Evolutionary conservation across 2,797 vertebrate species (phyloP).

Genomic region (Rachycentron canadum): DNA sequence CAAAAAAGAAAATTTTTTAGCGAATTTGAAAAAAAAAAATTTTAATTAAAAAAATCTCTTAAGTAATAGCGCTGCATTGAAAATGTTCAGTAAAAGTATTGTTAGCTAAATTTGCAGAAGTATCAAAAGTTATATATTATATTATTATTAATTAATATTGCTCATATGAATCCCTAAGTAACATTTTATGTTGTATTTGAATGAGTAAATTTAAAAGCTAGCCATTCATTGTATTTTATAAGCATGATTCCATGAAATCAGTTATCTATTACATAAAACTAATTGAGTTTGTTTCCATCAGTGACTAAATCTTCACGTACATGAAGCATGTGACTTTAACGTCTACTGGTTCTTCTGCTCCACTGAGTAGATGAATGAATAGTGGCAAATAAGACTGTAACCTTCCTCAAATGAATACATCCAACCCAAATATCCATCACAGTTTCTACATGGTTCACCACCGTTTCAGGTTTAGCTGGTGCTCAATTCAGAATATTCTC

Average conservation of each 20-base stretch:
- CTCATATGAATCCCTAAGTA: background rate
- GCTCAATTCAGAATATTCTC: background rate
- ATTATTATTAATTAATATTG: background rate
- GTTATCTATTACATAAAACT: background rate
- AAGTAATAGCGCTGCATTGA: background rate
- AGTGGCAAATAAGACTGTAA: too few relatives aligned
- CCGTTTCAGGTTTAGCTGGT: background rate
- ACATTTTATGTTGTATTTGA: background rate
- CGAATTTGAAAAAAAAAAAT: too few relatives aligned
- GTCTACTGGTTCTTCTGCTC: too few relatives aligned
- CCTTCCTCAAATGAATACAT: background rate
- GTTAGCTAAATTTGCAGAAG: background rate
- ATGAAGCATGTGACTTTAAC: background rate
- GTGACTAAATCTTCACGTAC: background rate
- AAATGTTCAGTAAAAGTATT: background rate
- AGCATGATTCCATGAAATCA: too few relatives aligned
- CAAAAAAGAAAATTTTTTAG: conserved; percentile 75
- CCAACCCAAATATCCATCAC: background rate
- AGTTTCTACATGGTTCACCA: background rate
- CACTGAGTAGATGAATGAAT: too few relatives aligned
- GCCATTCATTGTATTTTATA: too few relatives aligned
- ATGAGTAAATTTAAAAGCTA: too few relatives aligned
- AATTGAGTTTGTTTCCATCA: background rate
- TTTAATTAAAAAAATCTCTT: conserved; percentile 65
- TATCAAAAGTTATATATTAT: background rate